phyloP scores from a whole-genome alignment of 2,888 invertebrate genomes.

The Latrodectus elegans region DNA sequence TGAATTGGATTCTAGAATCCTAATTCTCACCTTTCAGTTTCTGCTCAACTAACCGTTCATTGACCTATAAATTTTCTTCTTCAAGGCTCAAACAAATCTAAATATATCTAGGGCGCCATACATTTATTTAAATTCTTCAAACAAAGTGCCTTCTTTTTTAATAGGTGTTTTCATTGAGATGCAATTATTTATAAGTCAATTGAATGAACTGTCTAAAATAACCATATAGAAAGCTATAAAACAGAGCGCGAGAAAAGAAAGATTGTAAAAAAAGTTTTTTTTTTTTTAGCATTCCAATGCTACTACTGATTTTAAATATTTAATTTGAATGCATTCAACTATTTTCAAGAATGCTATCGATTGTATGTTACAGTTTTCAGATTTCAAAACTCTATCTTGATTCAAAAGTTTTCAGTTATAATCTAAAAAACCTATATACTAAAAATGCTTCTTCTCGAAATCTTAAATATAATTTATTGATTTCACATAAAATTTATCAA shows the following conservation, averaged over 20 bases:
- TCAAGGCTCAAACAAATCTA: constrained; percentile 9
- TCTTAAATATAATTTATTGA: too few relatives aligned
- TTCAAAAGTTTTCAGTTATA: too few relatives aligned
- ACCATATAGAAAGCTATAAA: not conserved
- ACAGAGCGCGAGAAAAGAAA: not conserved
- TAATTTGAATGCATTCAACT: too few relatives aligned
- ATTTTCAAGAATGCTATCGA: too few relatives aligned
- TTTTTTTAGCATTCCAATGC: too few relatives aligned
- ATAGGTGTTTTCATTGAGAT: not conserved
- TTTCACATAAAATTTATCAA: too few relatives aligned
- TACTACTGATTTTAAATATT: too few relatives aligned
- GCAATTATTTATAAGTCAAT: not conserved
- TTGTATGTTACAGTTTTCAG: too few relatives aligned
- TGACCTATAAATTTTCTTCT: constrained; percentile 38
- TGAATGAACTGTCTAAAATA: not conserved
- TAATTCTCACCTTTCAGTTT: constrained; percentile 47
- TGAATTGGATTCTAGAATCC: constrained; percentile 2
- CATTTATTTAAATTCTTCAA: not conserved
- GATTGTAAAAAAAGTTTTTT: too few relatives aligned
- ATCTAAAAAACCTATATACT: too few relatives aligned
- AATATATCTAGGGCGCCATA: constrained; percentile 8
- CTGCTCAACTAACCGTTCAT: constrained; percentile 36
- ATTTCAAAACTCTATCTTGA: too few relatives aligned
- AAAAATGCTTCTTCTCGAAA: too few relatives aligned
- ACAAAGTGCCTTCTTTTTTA: not conserved